These are phyloP conservation scores for Anthoscopus minutus DNA, from an alignment of 2,113 vertebrate species.

Conservation along the genomic window DNA sequence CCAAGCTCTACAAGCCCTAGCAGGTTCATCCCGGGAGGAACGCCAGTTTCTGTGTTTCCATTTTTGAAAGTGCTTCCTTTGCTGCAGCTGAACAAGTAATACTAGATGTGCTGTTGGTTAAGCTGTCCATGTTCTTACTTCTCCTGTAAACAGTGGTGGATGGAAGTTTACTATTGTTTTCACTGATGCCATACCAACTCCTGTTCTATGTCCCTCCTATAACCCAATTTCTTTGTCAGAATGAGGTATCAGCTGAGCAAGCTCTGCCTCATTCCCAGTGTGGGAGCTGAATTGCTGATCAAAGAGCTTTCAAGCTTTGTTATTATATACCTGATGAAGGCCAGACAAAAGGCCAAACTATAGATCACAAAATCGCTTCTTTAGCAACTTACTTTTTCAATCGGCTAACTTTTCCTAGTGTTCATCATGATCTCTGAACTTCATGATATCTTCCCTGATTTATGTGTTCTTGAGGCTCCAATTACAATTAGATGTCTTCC, in stretches of 20 bases:
- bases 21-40: not conserved
- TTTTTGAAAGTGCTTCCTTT: slow-evolving; percentile 49
- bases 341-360: not conserved
- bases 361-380: not conserved
- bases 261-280: not conserved
- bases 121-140: slow-evolving; percentile 38
- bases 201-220: not conserved
- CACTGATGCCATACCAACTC: not conserved
- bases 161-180: not conserved
- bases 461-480: not conserved
- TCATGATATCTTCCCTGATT: not conserved
- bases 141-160: not conserved
- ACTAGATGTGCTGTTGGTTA: slow-evolving; percentile 9
- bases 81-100: slow-evolving; percentile 23
- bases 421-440: not conserved
- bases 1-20: slow-evolving; percentile 12
- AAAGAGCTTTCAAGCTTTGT: not conserved
- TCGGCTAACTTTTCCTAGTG: not conserved
- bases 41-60: slow-evolving; percentile 25
- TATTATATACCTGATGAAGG: not conserved
- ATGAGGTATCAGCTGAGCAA: slow-evolving; percentile 13
- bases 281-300: slow-evolving; percentile 24
- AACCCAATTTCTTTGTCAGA: not conserved
- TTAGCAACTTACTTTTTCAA: not conserved
- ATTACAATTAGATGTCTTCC: not conserved